Evolutionary conservation across 2,113 vertebrate species (phyloP).

Genomic region (Bufo gargarizans): DNA sequence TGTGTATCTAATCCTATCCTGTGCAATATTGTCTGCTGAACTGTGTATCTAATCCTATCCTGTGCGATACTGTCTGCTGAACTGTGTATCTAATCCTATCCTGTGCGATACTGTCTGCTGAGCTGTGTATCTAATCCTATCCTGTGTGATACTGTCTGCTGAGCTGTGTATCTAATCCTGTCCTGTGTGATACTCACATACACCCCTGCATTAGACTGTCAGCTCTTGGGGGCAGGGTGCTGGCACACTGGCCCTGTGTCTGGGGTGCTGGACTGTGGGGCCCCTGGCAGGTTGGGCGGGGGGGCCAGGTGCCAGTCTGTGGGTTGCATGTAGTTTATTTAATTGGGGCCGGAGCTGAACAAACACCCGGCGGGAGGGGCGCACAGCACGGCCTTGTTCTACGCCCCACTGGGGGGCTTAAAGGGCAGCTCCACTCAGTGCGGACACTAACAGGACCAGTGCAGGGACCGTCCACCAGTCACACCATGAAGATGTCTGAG

Average conservation of each 20-base stretch:
- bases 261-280: not conserved
- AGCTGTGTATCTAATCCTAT: no score
- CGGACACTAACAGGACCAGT: not conserved
- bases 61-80: no score
- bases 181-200: no score
- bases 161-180: no score
- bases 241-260: not conserved
- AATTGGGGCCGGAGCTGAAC: slow-evolving; percentile 22
- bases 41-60: no score
- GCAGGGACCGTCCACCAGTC: not conserved
- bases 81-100: no score
- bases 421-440: not conserved
- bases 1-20: no score
- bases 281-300: not conserved
- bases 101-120: no score
- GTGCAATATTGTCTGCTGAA: no score
- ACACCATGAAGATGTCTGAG: not conserved
- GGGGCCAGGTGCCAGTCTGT: slow-evolving; percentile 3
- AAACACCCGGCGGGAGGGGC: not conserved
- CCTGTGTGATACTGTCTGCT: no score
- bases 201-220: not conserved
- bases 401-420: not conserved
- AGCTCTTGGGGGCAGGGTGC: not conserved
- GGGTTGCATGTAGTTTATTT: slow-evolving; percentile 30
- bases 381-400: slow-evolving; percentile 11